Evolutionary conservation across 2,113 vertebrate species (phyloP), one percentile per base, ranked within the genome.

Genomic region (Rana temporaria): DNA sequence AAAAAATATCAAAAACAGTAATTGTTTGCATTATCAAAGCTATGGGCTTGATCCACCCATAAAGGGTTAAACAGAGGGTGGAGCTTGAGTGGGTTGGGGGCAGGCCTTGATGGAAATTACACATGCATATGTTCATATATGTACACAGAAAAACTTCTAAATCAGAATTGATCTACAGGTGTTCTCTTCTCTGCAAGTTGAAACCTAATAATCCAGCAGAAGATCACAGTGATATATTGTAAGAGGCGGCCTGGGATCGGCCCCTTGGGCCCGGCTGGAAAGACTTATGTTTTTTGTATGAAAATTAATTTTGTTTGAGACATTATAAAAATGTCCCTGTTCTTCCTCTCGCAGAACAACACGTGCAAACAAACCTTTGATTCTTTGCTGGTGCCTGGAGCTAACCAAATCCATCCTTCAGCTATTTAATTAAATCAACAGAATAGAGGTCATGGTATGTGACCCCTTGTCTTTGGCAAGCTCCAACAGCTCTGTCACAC

Each of bases 361-460:
- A 59, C 65, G 26, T 59, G 77, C 63, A 68, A 42, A 30, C 68
- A 65, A 81, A 72, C 42, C 68, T 74, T 73, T 65, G 48, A 82
- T 82, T 74, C 62, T 74, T 55, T 17, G n/a, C 26, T 18, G 53
- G 42, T 56, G 79, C 79, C 79, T 82, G 60, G 42, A 74, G 79
- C 69, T 22, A 65, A 55, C 42, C 55, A 38, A 71, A 32, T 34
- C 68, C 67, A 74, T 73, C 69, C 60, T 53, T 65, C 60, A 74
- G 26, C 73, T 82, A 66, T 79, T 79, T 69, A 59, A 79, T 79
- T 79, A 79, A 79, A 79, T 38, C 78, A 42, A 26, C 55, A 69
- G 64, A 74, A 73, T 48, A 20, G 19, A 42, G 70, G 60, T 82
- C 60, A 26, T 18, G 70, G 70, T 65, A 82, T 82, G 79, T 55